Conservation (phyloP, 92 coral and sea anemone genomes). For the Siderastrea siderea region DNA sequence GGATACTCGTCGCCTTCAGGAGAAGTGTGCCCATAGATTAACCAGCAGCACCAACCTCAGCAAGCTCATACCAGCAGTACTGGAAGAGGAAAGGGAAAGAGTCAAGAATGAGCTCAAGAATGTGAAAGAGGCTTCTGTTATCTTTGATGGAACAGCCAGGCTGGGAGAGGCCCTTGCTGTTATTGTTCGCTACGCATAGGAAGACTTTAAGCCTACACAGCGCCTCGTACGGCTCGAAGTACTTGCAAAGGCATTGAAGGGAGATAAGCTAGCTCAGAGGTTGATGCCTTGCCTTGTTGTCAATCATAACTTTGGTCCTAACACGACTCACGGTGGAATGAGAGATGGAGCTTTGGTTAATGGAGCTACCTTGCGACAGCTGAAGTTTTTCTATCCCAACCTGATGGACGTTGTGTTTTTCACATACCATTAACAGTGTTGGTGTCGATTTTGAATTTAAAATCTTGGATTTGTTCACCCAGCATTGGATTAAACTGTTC, state of each 20-base stretch:
- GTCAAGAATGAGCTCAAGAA: too few relatives aligned
- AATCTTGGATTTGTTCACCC: not conserved
- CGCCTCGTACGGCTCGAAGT: conserved; percentile 55
- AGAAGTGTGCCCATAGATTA: too few relatives aligned
- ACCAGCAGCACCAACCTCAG: too few relatives aligned
- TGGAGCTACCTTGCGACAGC: conserved; percentile 53
- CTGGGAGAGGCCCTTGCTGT: too few relatives aligned
- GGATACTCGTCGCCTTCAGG: too few relatives aligned
- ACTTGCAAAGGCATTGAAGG: conserved; percentile 64
- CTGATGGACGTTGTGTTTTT: not conserved
- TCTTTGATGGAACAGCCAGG: too few relatives aligned
- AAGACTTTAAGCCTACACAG: conserved; percentile 42
- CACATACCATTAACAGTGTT: not conserved
- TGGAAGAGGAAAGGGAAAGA: too few relatives aligned
- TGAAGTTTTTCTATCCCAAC: conserved; percentile 13
- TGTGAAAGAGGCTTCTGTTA: too few relatives aligned
- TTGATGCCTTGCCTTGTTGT: conserved; percentile 60
- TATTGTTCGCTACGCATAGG: conserved; percentile 50
- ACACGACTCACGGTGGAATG: conserved; percentile 21
- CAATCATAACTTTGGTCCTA: conserved; percentile 46
- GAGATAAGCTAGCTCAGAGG: conserved; percentile 60
- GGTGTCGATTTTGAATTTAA: not conserved
- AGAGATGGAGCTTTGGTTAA: conserved; percentile 54
- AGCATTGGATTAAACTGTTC: not conserved
- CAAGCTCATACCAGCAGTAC: too few relatives aligned